Conservation (phyloP, 2,797 vertebrate species). For the Salarias fasciatus region DNA sequence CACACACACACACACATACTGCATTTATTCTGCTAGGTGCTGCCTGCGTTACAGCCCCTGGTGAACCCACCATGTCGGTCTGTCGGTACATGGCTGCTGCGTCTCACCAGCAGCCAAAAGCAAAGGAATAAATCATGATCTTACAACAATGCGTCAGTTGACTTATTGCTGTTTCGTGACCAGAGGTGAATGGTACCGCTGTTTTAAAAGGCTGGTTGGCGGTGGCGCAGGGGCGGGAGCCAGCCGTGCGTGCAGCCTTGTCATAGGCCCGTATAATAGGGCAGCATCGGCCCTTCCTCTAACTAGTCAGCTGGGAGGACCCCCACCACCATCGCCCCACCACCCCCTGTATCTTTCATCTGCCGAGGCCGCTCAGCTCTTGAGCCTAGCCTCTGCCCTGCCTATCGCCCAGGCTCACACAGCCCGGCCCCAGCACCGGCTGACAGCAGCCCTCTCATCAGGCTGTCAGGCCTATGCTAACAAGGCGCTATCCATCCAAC, state of each 20-base stretch:
- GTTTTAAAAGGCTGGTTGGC: slow-evolving; percentile 84
- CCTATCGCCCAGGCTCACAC: slow-evolving; percentile 62
- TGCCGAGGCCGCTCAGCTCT: slow-evolving; percentile 70
- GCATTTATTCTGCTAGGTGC: slow-evolving; percentile 86
- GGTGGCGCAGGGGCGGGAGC: slow-evolving; percentile 75
- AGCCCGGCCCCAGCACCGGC: slow-evolving; percentile 71
- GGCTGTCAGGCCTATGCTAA: slow-evolving; percentile 97
- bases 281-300: slow-evolving; percentile 88
- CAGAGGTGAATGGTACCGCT: slow-evolving; percentile 87
- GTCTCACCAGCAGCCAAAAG: slow-evolving; percentile 83
- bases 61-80: slow-evolving; percentile 86
- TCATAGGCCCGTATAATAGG: slow-evolving; percentile 95
- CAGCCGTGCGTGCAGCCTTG: slow-evolving; percentile 93
- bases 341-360: slow-evolving; percentile 71
- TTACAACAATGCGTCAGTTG: slow-evolving; percentile 93
- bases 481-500: slow-evolving; percentile 89
- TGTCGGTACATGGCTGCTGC: slow-evolving; percentile 82
- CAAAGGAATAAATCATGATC: slow-evolving; percentile 96
- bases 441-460: slow-evolving; percentile 96
- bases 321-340: slow-evolving; percentile 43
- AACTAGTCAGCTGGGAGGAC: slow-evolving; percentile 96
- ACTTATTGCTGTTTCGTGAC: slow-evolving; percentile 95
- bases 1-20: slow-evolving; percentile 39
- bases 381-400: slow-evolving; percentile 70
- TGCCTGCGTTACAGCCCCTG: slow-evolving; percentile 79